Evolutionary conservation across 2,113 vertebrate species (phyloP), one percentile per base, ranked within the genome.

Genomic region (Heliornis fulica): DNA sequence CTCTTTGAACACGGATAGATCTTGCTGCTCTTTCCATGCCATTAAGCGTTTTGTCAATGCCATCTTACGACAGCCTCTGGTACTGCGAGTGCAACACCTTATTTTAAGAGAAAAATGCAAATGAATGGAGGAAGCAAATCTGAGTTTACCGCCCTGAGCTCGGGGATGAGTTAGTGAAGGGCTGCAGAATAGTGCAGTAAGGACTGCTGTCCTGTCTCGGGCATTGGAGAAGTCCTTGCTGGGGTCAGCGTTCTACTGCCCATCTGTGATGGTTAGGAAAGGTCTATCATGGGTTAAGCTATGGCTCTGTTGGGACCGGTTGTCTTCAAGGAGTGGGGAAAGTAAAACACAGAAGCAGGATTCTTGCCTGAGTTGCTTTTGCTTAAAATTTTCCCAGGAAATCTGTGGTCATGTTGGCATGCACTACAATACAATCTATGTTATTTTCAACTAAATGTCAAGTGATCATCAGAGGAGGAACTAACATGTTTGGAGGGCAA

Each of bases 1-100:
- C 6, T 71, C 26, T 64, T 68, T 78, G 68, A 79, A 61, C 11
- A 13, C 15, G 7, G 22, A 22, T 38, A 22, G 50, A 51, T 13
- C 20, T 91, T 34, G 26, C 13, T 36, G 50, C 50, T 85, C 36
- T 61, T 32, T 14, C 69, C 29, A 19, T 7, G 57, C 61, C 48
- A 4, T 70, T 70, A 25, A 60, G 60, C 40, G 56, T 84, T 87
- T 95, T 78, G 32, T 79, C 68, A 86, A 56, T 90, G 95, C 94
- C 96, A 90, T 50, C 94, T 95, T 60, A 83, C 6, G 90, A 83
- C 76, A 90, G 51, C 32, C 18, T 63, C 79, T 74, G 94, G 92
- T 93, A 96, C 79, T 97, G 87, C 90, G 23, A 77, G n/a, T 3
- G 23, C 66, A 79, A n/a, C 6, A 2, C 26, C 17, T 15, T 66